Conservation (phyloP, 2,113 vertebrate genomes). For the Stercorarius parasiticus region DNA sequence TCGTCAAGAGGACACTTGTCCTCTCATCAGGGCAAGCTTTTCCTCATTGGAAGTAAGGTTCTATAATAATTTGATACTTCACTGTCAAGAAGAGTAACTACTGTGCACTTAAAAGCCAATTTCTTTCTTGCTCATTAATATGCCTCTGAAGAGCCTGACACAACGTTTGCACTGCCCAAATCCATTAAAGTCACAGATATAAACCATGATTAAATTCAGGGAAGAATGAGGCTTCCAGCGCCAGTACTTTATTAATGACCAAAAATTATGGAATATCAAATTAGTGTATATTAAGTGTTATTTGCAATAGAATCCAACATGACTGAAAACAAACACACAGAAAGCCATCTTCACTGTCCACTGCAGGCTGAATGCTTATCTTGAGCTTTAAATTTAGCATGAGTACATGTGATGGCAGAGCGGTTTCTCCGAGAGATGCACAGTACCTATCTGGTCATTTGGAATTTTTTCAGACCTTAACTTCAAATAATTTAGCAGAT, state of each 20-base stretch:
- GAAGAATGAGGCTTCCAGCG: neutral
- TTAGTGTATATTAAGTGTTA: accelerated
- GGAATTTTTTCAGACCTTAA: neutral
- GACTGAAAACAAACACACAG: accelerated
- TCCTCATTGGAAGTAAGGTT: neutral
- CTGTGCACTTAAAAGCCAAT: neutral
- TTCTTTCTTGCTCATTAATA: neutral
- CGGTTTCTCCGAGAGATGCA: neutral
- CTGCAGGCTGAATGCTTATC: neutral
- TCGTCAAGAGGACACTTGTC: too few species aligned
- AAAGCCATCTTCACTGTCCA: neutral
- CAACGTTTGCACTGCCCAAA: neutral
- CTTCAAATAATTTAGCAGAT: neutral
- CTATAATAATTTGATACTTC: neutral
- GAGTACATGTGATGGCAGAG: neutral
- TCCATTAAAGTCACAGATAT: neutral
- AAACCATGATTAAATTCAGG: neutral
- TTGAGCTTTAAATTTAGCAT: neutral
- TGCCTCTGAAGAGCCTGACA: neutral
- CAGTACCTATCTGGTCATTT: too few species aligned
- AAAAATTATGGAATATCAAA: accelerated
- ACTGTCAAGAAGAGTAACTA: neutral
- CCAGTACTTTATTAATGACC: accelerated
- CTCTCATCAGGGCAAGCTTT: neutral
- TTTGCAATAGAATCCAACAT: accelerated